phyloP scores from a whole-genome alignment of 2,797 vertebrate species.

The Delichon dasypus region DNA sequence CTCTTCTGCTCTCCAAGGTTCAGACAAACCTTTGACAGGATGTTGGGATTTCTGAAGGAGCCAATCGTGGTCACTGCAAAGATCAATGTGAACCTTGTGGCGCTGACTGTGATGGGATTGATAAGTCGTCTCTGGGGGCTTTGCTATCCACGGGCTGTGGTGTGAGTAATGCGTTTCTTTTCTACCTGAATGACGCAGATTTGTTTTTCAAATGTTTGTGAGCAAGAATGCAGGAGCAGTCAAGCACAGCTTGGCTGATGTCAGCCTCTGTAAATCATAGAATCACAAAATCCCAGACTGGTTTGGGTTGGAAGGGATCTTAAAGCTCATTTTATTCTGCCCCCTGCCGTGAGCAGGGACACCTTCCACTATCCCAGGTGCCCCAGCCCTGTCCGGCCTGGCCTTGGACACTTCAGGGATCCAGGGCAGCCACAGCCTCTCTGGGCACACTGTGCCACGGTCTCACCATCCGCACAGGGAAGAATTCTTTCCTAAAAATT shows the following conservation, averaged over 20 bases:
- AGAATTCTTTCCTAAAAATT: background rate
- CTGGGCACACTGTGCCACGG: background rate
- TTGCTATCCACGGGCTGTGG: conserved; percentile 84
- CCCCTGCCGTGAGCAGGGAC: background rate
- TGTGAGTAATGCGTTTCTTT: conserved; percentile 80
- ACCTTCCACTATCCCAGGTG: background rate
- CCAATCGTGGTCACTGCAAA: conserved; percentile 80
- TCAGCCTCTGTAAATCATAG: background rate
- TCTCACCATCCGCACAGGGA: background rate
- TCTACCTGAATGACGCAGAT: background rate
- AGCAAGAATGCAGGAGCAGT: background rate
- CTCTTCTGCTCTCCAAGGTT: background rate
- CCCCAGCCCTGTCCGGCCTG: background rate
- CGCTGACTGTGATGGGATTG: conserved; percentile 76
- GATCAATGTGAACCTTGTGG: conserved; percentile 83
- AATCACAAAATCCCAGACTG: background rate
- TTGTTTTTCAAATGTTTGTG: background rate
- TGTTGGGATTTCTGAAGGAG: conserved; percentile 77
- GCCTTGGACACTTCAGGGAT: background rate
- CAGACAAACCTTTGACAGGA: conserved; percentile 32
- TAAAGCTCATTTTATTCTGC: background rate
- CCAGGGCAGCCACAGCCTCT: background rate
- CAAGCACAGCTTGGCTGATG: background rate
- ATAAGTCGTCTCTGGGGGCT: conserved; percentile 81
- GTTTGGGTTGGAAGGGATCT: background rate